Conservation (phyloP, 2,797 vertebrate genomes). For the Malacoraja senta region DNA sequence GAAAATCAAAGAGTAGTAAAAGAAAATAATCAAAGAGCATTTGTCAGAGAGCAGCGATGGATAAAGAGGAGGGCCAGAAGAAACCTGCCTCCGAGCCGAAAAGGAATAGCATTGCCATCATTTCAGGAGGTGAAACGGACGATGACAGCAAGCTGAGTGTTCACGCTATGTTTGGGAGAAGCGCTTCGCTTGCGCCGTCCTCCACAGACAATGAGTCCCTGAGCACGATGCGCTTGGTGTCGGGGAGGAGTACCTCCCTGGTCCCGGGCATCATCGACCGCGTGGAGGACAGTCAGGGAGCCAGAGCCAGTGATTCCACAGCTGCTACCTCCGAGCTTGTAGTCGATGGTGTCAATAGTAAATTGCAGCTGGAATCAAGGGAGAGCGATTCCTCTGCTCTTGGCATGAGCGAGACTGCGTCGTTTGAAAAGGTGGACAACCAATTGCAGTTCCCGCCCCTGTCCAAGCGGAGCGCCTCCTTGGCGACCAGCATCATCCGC, state of each 20-base stretch:
- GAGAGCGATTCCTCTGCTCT: not conserved
- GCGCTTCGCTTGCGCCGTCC: too few relatives aligned
- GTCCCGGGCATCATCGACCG: not conserved
- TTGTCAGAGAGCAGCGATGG: not conserved
- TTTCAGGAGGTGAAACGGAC: too few relatives aligned
- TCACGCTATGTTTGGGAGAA: too few relatives aligned
- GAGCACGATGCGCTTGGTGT: not conserved
- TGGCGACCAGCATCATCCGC: too few relatives aligned
- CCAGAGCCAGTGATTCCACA: not conserved
- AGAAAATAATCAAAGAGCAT: too few relatives aligned
- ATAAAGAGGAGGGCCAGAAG: not conserved
- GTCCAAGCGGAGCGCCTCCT: too few relatives aligned
- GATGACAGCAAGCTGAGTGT: not conserved
- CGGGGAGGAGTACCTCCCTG: not conserved
- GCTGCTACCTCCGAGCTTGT: not conserved
- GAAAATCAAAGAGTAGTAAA: not conserved
- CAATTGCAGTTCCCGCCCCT: too few relatives aligned
- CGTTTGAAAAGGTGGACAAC: too few relatives aligned
- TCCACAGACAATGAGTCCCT: too few relatives aligned
- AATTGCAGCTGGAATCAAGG: not conserved
- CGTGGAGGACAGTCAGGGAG: too few relatives aligned
- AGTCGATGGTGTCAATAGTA: not conserved
- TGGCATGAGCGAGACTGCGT: too few relatives aligned
- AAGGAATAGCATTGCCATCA: not conserved
- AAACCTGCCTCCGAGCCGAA: too few relatives aligned